Conservation (phyloP, 2,888 invertebrate species). For the Agonopterix heracliana region DNA sequence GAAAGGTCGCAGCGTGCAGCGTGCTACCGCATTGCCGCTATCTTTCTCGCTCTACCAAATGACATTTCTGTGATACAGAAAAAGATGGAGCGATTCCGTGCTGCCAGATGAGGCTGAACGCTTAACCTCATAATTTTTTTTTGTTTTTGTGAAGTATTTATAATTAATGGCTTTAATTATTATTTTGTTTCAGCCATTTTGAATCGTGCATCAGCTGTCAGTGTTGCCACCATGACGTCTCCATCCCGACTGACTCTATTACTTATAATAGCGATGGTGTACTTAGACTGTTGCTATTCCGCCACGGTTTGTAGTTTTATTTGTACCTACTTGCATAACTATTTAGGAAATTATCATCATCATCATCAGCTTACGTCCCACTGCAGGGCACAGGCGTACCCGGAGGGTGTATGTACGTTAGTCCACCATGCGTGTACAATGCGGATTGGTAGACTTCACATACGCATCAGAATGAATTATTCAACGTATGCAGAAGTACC, state of each 20-base stretch:
- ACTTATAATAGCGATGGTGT: constrained; percentile 38
- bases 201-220: no score
- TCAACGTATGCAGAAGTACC: not conserved
- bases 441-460: not conserved
- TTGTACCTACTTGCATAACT: not conserved
- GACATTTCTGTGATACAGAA: no score
- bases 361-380: not conserved
- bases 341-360: not conserved
- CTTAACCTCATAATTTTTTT: no score
- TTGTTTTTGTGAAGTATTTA: no score
- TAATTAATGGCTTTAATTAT: no score
- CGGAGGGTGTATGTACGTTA: not conserved
- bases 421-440: not conserved
- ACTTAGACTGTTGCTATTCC: constrained; percentile 40
- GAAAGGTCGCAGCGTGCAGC: no score
- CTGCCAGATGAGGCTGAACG: no score
- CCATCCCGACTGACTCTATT: constrained; percentile 41
- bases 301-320: constrained; percentile 40
- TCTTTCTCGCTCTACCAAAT: no score
- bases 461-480: not conserved
- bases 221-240: constrained; percentile 31
- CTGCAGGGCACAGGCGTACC: not conserved
- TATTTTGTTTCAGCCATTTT: no score
- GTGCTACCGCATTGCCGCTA: no score
- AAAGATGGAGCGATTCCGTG: no score